Evolutionary conservation across 2,113 vertebrate genomes (phyloP), one percentile per base, ranked within the genome.

Genomic region (Heteronetta atricapilla): DNA sequence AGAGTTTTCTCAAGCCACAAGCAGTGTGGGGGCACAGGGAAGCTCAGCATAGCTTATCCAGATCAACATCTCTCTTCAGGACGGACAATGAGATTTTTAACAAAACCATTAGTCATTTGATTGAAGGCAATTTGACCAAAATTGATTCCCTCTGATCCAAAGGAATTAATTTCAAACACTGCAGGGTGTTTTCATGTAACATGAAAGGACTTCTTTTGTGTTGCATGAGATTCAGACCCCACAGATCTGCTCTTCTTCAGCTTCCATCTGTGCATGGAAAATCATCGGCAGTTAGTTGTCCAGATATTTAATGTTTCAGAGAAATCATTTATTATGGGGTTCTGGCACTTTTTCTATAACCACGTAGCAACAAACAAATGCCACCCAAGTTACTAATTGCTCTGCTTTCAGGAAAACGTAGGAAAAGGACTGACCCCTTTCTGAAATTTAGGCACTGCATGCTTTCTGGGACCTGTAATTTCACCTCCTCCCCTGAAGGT

Each of bases 111-210:
- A 96, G 91, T 94, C 90, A 89, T 91, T 95, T 97, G 95, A 96
- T 94, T 96, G 97, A 97, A 97, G 86, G 93, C 90, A 95, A 94
- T 96, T 97, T 97, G 95, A 96, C 86, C 93, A 93, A 94, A 95
- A 97, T 95, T 93, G 95, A 97, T 96, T 97, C 96, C 75, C 94
- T 90, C 90, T 92, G 90, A 96, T 97, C 94, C 90, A 93, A 95
- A 96, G 94, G 96, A 97, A 97, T 97, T 97, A 95, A 97, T 97
- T 97, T 95, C 95, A 96, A 94, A 97, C 93, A 92, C 95, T 92
- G 95, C 88, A 91, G 91, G 93, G 82, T 93, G 80, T 94, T 97
- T 97, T 97, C 93, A 88, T 76, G 94, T 91, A 96, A 92, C 93
- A 96, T 93, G 90, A 97, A 97, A 97, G 89, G 82, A 53, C 72